Evolutionary conservation across 2,113 vertebrate species (phyloP).

Genomic region (Riparia riparia): DNA sequence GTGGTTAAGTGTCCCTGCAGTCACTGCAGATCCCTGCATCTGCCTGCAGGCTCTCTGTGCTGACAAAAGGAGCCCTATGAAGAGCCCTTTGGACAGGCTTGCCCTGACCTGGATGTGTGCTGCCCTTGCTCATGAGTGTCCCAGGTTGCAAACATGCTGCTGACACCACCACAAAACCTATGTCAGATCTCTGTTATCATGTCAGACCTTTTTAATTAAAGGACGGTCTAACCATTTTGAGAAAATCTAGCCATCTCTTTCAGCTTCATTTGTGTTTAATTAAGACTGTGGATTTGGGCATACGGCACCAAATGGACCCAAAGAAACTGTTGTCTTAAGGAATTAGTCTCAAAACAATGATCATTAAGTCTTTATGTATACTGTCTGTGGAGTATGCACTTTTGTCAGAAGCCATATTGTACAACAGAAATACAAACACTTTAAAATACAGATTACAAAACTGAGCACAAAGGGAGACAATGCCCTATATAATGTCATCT

Average conservation of each 20-base stretch:
- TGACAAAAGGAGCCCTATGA: not conserved
- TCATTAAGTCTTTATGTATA: not conserved
- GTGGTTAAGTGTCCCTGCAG: not conserved
- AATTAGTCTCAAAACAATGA: not conserved
- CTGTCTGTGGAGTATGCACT: not conserved
- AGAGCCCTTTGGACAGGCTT: not conserved
- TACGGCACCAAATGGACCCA: not conserved
- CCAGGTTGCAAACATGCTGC: not conserved
- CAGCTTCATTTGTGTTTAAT: not conserved
- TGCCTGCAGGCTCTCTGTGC: not conserved
- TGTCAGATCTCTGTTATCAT: not conserved
- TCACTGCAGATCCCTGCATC: not conserved
- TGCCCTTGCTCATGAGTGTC: not conserved
- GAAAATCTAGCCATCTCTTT: not conserved
- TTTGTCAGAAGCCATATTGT: not conserved
- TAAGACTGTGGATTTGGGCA: not conserved
- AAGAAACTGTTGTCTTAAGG: not conserved
- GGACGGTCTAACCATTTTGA: not conserved
- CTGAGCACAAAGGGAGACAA: not conserved
- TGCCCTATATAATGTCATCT: not conserved
- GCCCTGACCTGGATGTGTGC: not conserved
- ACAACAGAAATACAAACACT: not conserved
- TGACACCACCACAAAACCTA: not conserved
- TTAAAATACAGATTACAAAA: not conserved
- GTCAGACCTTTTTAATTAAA: not conserved